Evolutionary conservation across 1,140 invertebrate genomes (phyloP), one percentile per base, ranked within the genome.

Genomic region (Drosophila biarmipes): DNA sequence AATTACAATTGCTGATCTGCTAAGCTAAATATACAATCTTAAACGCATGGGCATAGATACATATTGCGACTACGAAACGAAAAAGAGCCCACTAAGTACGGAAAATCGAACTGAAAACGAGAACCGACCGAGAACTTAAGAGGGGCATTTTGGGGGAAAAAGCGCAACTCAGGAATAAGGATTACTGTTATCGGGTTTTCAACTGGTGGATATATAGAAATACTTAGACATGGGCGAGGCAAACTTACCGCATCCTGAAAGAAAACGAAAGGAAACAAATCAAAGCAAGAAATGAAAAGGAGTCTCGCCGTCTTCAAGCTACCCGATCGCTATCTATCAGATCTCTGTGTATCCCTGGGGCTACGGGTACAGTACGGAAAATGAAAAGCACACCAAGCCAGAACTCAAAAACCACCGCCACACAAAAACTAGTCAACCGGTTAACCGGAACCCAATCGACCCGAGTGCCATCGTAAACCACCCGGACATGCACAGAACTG

Each of bases 201-300:
- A 46, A 67, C 21, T 67, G 43, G 19, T 66, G 57, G 43, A 10
- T 24, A 42, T 42, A 42, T 61, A 34, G 19, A 64, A 51, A 67
- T 67, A 67, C 63, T 67, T 67, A 52, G 63, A 62, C 45, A 67
- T 64, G 37, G 63, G 42, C 42, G 62, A 57, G 78, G 67, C 58
- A 79, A 74, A 92, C 91, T 92, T 92, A 92, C 91, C 91, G 91
- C 91, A 91, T 92, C 91, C 91, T 92, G 91, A 82, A 92, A 92
- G 85, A 85, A 85, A 86, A 91, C 69, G 74, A 91, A 90, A 86
- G 90, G 68, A 87, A 91, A 90, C 72, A 77, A 90, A 87, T 86
- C 81, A 86, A 86, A 80, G 76, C 86, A 80, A 79, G 84, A 90
- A 91, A 87, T 82, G 69, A 90, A 75, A 87, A 76, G 64, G 77